phyloP scores from a whole-genome alignment of 2,113 vertebrate species.

The Castor canadensis region DNA sequence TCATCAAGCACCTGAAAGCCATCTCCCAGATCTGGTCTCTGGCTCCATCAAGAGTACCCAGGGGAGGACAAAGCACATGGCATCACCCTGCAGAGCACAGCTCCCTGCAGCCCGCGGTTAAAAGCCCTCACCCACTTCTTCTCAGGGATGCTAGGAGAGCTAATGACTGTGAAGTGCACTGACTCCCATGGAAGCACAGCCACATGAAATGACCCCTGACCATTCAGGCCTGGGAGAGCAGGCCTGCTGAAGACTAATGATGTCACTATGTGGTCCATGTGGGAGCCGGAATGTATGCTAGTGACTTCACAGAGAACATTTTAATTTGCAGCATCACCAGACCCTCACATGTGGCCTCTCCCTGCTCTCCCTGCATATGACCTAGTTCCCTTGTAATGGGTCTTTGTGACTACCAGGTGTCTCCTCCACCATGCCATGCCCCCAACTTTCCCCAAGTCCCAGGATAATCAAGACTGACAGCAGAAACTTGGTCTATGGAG shows the following conservation, averaged over 20 bases:
- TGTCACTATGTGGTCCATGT: not conserved
- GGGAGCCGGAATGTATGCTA: not conserved
- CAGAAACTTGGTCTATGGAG: not conserved
- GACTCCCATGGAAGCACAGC: not conserved
- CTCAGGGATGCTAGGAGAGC: not conserved
- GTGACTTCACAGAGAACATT: not conserved
- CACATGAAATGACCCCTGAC: not conserved
- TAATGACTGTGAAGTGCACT: not conserved
- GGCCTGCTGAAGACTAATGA: not conserved
- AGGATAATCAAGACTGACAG: not conserved
- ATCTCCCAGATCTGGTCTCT: not conserved
- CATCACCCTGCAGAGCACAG: not conserved
- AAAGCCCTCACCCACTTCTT: not conserved
- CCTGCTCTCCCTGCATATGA: not conserved
- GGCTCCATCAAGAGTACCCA: not conserved
- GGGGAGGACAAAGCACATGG: not conserved
- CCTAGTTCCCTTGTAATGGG: not conserved
- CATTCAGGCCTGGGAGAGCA: not conserved
- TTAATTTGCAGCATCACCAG: constrained; percentile 1
- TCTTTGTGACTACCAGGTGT: not conserved
- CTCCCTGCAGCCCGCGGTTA: not conserved
- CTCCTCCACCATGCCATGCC: not conserved
- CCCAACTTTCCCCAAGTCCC: not conserved
- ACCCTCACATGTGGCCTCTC: not conserved
- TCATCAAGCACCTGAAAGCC: not conserved